These are phyloP conservation scores for Brachionus plicatilis DNA, from an alignment of 1,140 invertebrate species.

Conservation along the genomic window DNA sequence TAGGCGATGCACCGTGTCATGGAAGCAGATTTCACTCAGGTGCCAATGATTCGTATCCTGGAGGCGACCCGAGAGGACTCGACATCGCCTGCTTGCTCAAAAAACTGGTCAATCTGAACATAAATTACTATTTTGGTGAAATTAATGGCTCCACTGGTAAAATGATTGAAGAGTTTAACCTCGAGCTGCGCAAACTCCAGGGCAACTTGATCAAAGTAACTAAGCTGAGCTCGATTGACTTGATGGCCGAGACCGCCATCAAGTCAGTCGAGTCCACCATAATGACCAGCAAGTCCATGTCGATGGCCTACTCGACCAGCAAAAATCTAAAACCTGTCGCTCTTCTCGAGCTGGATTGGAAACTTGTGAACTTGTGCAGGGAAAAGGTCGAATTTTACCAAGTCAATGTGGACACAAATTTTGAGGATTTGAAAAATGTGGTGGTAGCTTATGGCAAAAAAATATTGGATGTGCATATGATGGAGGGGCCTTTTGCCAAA, in stretches of 20 bases:
- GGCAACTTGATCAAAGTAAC: neutral
- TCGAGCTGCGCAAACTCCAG: neutral
- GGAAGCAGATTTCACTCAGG: neutral
- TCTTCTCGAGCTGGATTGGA: neutral
- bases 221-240: neutral
- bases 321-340: neutral
- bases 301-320: neutral
- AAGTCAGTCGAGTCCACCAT: neutral
- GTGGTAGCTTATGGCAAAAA: neutral
- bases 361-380: neutral
- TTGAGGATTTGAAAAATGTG: neutral
- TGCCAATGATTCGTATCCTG: neutral
- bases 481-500: neutral
- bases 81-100: neutral
- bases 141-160: neutral
- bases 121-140: neutral
- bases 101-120: neutral
- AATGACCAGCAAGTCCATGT: neutral
- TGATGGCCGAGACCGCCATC: neutral
- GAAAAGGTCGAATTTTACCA: neutral
- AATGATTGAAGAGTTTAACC: constrained; percentile 24
- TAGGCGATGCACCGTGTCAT: constrained; percentile 23
- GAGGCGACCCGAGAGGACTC: neutral
- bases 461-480: neutral
- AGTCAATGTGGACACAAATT: neutral